Conservation (phyloP, 2,113 vertebrate species). For the Cephalopterus ornatus region DNA sequence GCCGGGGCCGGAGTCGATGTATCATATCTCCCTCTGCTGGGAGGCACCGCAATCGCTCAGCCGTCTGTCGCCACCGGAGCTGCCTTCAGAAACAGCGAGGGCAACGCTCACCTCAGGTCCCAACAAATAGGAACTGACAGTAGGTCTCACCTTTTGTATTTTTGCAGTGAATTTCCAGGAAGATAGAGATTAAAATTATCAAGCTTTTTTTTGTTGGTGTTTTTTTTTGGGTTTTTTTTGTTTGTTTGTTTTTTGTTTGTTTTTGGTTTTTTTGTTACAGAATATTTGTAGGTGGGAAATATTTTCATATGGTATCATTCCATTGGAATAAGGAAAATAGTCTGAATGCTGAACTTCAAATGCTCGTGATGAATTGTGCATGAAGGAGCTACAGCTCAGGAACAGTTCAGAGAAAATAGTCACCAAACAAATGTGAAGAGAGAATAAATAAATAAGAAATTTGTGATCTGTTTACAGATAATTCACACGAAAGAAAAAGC, state of each 20-base stretch:
- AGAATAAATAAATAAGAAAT: not conserved
- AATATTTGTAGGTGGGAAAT: not conserved
- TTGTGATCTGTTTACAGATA: not conserved
- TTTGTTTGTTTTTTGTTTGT: not conserved
- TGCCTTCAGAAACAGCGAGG: not conserved
- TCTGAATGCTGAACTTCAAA: not conserved
- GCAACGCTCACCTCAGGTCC: not conserved
- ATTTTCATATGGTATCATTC: fast-evolving
- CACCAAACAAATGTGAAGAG: not conserved
- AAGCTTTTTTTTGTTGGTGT: too few relatives aligned
- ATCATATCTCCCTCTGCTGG: constrained; percentile 25
- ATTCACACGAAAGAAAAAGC: not conserved
- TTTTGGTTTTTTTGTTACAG: not conserved
- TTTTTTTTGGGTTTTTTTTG: too few relatives aligned
- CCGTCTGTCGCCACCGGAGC: fast-evolving
- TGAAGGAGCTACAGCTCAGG: not conserved
- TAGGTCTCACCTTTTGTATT: fast-evolving
- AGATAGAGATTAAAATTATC: not conserved
- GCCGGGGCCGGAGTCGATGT: not conserved
- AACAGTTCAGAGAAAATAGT: not conserved
- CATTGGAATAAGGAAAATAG: not conserved
- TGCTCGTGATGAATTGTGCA: not conserved
- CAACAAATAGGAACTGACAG: fast-evolving
- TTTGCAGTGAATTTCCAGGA: not conserved
- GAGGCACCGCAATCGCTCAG: not conserved